A percentile compares a stretch with the other conserved stretches of the same genome.
Evolutionary conservation across 2,888 invertebrate species (phyloP).

Genomic region (Acanthococcus lagerstroemiae): DNA sequence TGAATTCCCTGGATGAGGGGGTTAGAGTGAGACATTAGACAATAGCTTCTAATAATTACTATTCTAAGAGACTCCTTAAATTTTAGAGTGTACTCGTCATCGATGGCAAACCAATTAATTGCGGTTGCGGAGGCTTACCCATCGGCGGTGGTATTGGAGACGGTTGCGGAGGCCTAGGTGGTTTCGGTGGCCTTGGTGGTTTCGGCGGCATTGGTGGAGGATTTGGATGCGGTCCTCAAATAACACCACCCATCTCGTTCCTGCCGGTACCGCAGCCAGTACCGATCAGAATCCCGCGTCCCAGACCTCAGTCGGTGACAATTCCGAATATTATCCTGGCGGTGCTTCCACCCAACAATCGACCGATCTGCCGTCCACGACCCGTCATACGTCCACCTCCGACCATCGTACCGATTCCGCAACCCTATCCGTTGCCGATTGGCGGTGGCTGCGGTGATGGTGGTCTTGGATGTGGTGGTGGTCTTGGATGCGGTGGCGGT

Average conservation of each 20-base stretch:
- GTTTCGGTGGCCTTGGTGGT: background rate
- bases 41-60: too few species aligned
- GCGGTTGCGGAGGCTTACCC: background rate
- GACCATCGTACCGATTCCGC: background rate
- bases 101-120: background rate
- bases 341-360: slow-evolving; percentile 7
- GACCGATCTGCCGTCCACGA: background rate
- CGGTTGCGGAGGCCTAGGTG: background rate
- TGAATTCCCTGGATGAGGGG: too few species aligned
- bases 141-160: background rate
- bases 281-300: background rate
- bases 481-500: background rate
- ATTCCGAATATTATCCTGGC: slow-evolving; percentile 18
- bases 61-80: too few species aligned
- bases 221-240: background rate
- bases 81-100: background rate
- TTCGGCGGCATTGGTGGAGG: too few species aligned
- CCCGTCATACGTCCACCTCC: slow-evolving; percentile 15
- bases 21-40: too few species aligned
- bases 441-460: background rate
- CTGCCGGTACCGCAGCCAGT: slow-evolving; percentile 4
- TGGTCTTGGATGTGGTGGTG: background rate
- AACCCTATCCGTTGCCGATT: background rate
- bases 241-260: background rate
- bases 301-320: background rate